Evolutionary conservation across 2,797 vertebrate species (phyloP).

Genomic region (Orestias chungarensis): DNA sequence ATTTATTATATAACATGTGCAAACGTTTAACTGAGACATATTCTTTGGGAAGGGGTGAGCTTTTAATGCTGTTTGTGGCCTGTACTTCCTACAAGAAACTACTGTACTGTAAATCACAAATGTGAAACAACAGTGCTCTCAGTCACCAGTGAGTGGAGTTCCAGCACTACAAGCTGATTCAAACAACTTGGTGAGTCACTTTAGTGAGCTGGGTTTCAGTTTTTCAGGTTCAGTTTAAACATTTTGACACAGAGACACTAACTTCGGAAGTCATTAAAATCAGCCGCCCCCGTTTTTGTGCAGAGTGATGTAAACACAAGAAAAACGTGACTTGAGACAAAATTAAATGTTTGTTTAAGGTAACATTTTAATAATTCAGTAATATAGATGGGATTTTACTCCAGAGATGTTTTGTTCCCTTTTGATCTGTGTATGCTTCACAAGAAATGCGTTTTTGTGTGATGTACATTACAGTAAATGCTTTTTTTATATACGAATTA

Average conservation of each 20-base stretch:
- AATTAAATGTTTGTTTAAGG: not conserved
- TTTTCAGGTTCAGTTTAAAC: not conserved
- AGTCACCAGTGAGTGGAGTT: constrained; percentile 35
- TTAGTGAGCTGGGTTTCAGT: not conserved
- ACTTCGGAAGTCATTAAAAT: not conserved
- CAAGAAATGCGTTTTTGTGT: not conserved
- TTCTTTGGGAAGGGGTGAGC: no score
- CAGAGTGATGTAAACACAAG: not conserved
- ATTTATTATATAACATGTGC: no score
- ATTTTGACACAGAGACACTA: not conserved
- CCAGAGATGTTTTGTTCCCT: not conserved
- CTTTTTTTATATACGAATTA: not conserved
- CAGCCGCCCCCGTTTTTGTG: no score
- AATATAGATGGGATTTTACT: not conserved
- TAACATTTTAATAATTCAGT: not conserved
- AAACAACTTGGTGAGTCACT: constrained; percentile 4
- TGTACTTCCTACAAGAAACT: constrained; percentile 19
- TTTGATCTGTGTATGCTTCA: not conserved
- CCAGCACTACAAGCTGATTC: constrained; percentile 14
- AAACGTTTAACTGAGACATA: not conserved
- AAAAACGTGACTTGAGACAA: not conserved
- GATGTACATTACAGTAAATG: not conserved
- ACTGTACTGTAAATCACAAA: not conserved
- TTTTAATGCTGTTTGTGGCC: constrained; percentile 10
- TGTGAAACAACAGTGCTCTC: constrained; percentile 6